Conservation (phyloP, 2,888 invertebrate genomes). For the Ligdia adustata region DNA sequence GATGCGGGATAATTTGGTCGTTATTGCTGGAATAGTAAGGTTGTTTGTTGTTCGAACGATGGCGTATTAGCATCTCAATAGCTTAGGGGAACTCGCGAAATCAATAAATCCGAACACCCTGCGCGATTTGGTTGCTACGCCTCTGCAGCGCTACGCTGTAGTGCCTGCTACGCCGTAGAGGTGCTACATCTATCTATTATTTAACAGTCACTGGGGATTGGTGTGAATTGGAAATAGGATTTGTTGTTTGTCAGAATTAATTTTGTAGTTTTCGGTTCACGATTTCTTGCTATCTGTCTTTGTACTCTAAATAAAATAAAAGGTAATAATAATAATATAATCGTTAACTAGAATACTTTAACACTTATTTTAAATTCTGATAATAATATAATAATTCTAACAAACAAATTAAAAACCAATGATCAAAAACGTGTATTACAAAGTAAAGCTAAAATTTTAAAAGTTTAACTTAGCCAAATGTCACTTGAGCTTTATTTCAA, state of each 20-base stretch:
- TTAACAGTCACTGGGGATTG: background rate
- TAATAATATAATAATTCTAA: too few species aligned
- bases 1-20: constrained; percentile 31
- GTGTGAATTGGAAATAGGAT: background rate
- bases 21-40: constrained; percentile 36
- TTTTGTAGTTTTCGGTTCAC: too few species aligned
- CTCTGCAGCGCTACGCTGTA: constrained; percentile 36
- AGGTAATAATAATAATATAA: too few species aligned
- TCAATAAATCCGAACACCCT: constrained; percentile 53
- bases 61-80: constrained; percentile 53
- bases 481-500: background rate
- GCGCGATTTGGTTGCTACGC: constrained; percentile 45
- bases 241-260: too few species aligned
- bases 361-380: too few species aligned
- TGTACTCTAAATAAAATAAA: too few species aligned
- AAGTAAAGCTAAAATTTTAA: too few species aligned
- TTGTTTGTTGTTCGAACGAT: constrained; percentile 38
- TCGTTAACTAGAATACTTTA: too few species aligned
- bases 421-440: too few species aligned
- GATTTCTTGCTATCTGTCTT: too few species aligned
- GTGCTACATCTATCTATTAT: constrained; percentile 33
- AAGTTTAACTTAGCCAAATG: background rate
- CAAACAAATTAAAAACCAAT: too few species aligned
- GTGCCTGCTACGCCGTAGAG: constrained; percentile 40
- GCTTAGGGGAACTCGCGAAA: constrained; percentile 46